Evolutionary conservation across 2,797 vertebrate species (phyloP), one percentile per base, ranked within the genome.

Genomic region (Hemibagrus guttatus): DNA sequence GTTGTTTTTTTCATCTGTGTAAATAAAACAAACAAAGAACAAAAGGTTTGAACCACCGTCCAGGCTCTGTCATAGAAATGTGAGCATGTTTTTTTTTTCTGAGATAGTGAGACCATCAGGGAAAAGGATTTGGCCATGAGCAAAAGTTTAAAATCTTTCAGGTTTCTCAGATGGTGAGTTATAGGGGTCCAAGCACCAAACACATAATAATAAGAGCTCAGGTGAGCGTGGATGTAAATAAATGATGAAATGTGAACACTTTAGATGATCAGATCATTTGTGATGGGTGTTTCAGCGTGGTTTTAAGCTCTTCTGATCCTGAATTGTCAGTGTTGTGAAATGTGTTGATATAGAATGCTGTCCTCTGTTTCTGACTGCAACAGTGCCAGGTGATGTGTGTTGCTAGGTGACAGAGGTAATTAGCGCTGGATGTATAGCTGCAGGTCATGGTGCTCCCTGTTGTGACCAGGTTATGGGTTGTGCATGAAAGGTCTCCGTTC

Each of bases 401-500:
- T 97, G 95, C 96, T 91, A 96, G 95, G 96, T 96, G 96, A 97
- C 96, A 87, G 86, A 87, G 84, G 28, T 95, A 95, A 95, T 95
- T 95, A 95, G 94, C 93, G 90, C 87, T 85, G 91, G 93, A 95
- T 94, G 92, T 91, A 93, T 93, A 83, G 90, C 91, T 91, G 92
- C 89, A 88, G 94, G 94, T 94, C 92, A 91, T 92, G 92, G 91
- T 91, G 68, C 90, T 91, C 58, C 91, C 92, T 92, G 92, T 93
- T 80, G 87, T 90, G 91, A 92, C 89, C 91, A 84, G 93, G 93
- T 94, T 94, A 94, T 21, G 75, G 79, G 72, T 61, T 76, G 58
- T 59, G 46, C 72, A 85, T 42, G 42, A 85, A 80, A 85, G 78
- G 66, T 78, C 81, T 61, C 63, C 17, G 16, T 58, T 86, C 54